Evolutionary conservation across 1,140 invertebrate genomes (phyloP).

Genomic region (Neodiprion pinetum): DNA sequence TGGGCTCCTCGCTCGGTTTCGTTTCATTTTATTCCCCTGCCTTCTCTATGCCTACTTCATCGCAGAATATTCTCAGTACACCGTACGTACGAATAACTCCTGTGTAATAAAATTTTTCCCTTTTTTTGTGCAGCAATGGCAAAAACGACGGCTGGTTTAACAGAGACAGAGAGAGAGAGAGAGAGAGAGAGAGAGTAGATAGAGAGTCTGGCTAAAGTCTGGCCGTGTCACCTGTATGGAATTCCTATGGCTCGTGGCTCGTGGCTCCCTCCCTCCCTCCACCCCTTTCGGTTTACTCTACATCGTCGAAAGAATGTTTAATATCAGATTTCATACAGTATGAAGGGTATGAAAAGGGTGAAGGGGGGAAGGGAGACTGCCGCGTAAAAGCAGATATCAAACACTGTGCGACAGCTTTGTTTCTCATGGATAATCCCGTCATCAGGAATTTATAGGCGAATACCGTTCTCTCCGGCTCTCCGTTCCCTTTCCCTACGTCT

Average conservation of each 20-base stretch:
- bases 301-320: constrained; percentile 56
- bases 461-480: constrained; percentile 29
- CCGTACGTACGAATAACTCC: too few species aligned
- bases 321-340: constrained; percentile 58
- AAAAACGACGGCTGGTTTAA: too few species aligned
- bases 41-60: too few species aligned
- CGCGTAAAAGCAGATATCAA: constrained; percentile 56
- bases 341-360: constrained; percentile 17
- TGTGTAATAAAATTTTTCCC: too few species aligned
- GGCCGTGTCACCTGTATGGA: neutral
- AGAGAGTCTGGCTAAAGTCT: too few species aligned
- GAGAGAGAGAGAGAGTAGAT: too few species aligned
- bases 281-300: constrained; percentile 45
- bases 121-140: too few species aligned
- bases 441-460: constrained; percentile 47
- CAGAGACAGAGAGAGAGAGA: too few species aligned
- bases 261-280: constrained; percentile 5
- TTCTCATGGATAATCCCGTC: constrained; percentile 52
- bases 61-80: too few species aligned
- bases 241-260: neutral
- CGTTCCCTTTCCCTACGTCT: neutral
- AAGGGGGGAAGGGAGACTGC: neutral
- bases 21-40: too few species aligned
- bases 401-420: constrained; percentile 58
- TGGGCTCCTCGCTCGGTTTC: too few species aligned